phyloP scores from a whole-genome alignment of 1,140 invertebrate genomes.

The Polypedilum pembai region DNA sequence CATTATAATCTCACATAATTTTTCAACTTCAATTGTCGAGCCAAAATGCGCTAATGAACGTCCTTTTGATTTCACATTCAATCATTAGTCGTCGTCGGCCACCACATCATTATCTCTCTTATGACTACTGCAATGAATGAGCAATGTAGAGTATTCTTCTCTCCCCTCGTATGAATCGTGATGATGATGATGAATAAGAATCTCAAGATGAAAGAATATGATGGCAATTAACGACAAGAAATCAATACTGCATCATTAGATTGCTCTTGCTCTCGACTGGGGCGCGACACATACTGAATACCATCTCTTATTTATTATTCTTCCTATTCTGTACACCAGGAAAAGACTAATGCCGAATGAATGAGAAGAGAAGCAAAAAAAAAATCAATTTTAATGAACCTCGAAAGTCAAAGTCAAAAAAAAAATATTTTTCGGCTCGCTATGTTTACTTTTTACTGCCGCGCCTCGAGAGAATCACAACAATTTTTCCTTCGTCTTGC shows the following conservation, averaged over 20 bases:
- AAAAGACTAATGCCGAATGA: no score
- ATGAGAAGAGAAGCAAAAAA: background rate
- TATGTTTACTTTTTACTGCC: background rate
- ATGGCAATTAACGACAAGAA: conserved; percentile 12
- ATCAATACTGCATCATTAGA: conserved; percentile 18
- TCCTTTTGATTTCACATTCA: background rate
- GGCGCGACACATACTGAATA: conserved; percentile 1
- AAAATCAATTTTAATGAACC: conserved; percentile 19
- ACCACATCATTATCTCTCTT: background rate
- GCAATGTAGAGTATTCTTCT: background rate
- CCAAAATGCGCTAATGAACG: background rate
- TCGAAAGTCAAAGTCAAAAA: background rate
- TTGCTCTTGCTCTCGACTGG: background rate
- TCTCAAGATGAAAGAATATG: conserved; percentile 7
- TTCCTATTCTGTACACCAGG: no score
- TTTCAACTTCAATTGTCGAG: no score
- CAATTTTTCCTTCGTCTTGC: background rate
- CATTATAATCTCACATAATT: no score
- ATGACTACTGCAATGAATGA: background rate
- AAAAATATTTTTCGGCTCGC: background rate
- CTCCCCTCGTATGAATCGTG: background rate
- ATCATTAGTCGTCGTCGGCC: background rate
- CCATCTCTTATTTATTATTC: background rate
- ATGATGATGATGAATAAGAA: background rate
- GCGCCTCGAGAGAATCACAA: conserved; percentile 10